Evolutionary conservation across 2,888 invertebrate species (phyloP).

Genomic region (Luperina testacea): DNA sequence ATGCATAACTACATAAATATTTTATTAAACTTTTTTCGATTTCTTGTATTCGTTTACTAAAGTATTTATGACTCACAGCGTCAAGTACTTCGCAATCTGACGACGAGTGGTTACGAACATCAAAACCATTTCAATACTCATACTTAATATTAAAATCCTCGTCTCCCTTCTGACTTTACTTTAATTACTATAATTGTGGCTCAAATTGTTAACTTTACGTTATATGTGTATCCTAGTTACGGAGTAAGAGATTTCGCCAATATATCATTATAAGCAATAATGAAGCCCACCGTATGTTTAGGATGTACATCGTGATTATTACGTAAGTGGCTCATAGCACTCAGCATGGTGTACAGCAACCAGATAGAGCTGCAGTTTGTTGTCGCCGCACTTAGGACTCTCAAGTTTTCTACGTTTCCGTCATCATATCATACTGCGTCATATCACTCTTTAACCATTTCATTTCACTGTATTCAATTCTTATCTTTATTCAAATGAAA

Average conservation of each 20-base stretch:
- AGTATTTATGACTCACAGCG: conserved; percentile 54
- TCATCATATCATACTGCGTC: conserved; percentile 49
- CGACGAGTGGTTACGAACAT: conserved; percentile 37
- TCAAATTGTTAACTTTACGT: conserved; percentile 80
- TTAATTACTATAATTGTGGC: conserved; percentile 77
- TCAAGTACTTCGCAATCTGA: conserved; percentile 39
- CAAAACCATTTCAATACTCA: conserved; percentile 42
- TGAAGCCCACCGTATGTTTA: conserved; percentile 75
- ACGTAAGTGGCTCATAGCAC: conserved; percentile 65
- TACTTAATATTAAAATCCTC: conserved; percentile 50
- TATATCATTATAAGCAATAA: conserved; percentile 87
- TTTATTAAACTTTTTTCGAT: conserved; percentile 64
- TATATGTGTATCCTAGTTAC: conserved; percentile 79
- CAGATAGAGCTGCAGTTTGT: conserved; percentile 70
- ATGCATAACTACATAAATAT: conserved; percentile 69
- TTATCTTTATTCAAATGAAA: conserved; percentile 11
- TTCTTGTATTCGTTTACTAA: conserved; percentile 63
- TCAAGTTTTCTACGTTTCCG: conserved; percentile 32
- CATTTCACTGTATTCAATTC: conserved; percentile 9
- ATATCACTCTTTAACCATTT: conserved; percentile 49
- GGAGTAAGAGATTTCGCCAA: conserved; percentile 80
- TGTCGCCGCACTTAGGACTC: conserved; percentile 20
- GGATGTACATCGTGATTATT: conserved; percentile 67
- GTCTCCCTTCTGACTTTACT: conserved; percentile 64
- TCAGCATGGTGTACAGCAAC: conserved; percentile 58